phyloP scores from a whole-genome alignment of 2,888 invertebrate species.

The Lasiommata megera region DNA sequence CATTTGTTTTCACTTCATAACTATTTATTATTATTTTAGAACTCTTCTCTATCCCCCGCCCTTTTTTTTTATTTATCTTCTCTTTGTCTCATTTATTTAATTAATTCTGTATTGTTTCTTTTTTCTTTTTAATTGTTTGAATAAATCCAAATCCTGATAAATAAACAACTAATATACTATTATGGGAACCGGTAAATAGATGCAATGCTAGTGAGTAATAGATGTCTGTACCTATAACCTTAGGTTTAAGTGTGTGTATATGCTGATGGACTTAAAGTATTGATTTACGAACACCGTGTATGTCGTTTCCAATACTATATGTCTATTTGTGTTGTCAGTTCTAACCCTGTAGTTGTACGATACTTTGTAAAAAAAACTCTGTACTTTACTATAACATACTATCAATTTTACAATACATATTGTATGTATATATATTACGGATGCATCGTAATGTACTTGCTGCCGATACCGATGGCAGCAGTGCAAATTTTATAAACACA shows the following conservation, averaged over 20 bases:
- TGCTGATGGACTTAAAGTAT: neutral
- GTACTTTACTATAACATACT: neutral
- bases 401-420: neutral
- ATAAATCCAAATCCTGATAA: no score
- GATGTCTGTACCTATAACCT: constrained; percentile 15
- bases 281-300: neutral
- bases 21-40: no score
- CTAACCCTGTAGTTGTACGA: constrained; percentile 1
- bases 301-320: neutral
- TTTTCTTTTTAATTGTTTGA: no score
- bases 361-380: neutral
- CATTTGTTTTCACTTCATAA: no score
- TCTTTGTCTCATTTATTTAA: no score
- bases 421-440: neutral
- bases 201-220: constrained; percentile 3
- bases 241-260: constrained; percentile 22
- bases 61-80: no score
- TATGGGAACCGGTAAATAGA: neutral
- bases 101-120: no score
- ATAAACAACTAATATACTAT: neutral
- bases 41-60: no score
- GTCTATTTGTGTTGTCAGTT: neutral
- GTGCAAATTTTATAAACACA: no score
- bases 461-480: no score
- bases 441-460: no score